Percentiles rank a stretch among this genome's conserved stretches.
phyloP scores from a whole-genome alignment of 2,888 invertebrate species.

The Marronus borbonicus region DNA sequence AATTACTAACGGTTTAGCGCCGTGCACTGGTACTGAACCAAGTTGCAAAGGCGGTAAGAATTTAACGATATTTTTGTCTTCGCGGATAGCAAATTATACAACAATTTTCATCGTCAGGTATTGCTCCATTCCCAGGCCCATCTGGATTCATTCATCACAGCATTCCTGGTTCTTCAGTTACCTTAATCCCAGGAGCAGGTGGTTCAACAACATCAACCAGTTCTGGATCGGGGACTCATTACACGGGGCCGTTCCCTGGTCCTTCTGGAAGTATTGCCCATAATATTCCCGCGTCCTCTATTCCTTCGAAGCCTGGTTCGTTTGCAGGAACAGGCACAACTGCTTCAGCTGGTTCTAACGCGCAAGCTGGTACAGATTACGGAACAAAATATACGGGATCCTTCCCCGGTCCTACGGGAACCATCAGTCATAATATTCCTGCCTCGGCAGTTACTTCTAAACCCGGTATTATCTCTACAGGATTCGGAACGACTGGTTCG shows the following conservation, averaged over 20 bases:
- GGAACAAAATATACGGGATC: constrained; percentile 18
- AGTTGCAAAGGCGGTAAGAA: constrained; percentile 22
- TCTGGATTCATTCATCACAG: constrained; percentile 19
- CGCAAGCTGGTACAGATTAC: background rate
- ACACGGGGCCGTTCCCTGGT: constrained; percentile 34
- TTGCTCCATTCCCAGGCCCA: constrained; percentile 31
- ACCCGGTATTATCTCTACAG: background rate
- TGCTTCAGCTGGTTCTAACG: background rate
- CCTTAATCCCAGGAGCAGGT: constrained; percentile 8
- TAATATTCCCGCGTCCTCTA: constrained; percentile 11
- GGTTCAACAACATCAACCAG: constrained; percentile 17
- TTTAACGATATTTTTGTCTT: background rate
- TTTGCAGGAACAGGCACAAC: constrained; percentile 1
- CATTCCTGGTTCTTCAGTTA: constrained; percentile 3
- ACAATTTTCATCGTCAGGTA: no score
- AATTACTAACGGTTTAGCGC: constrained; percentile 10
- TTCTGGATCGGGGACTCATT: constrained; percentile 26
- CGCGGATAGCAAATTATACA: no score
- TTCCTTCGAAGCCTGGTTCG: constrained; percentile 12
- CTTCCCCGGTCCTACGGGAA: constrained; percentile 54
- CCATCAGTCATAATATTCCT: constrained; percentile 53
- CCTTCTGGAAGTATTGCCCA: constrained; percentile 31
- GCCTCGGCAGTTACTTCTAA: constrained; percentile 10
- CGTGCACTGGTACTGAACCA: constrained; percentile 6
- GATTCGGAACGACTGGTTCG: background rate